Base-by-base conservation (phyloP, 2,888 invertebrate genomes). In the Boloria selene region DNA sequence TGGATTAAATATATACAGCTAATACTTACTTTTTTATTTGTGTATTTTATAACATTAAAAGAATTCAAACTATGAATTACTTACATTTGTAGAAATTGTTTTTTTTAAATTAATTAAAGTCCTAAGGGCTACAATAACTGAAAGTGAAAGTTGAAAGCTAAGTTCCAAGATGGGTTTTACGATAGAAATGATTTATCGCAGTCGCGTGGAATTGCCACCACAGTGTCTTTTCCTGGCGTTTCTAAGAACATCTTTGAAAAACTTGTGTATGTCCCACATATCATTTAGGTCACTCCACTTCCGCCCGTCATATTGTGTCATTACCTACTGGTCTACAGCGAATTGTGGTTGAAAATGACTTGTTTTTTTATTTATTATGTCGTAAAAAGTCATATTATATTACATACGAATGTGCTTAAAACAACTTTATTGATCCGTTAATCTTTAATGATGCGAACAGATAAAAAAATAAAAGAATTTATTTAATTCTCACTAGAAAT, bases 221-320 rank as follows among this genome's bases (percentile, higher is more conserved):
- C 45, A 17, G 45, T n/a, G 54, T 42, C 58, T 58, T 65, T 62
- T 67, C 55, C 60, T 65, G 60, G 51, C 56, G 7, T 64, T 69
- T 69, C 69, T 64, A 18, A 58, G 67, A 69, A 69, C 50, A 64
- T 52, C 58, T 60, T 66, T 61, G 68, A 65, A 69, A 64, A 69
- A 65, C 60, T 60, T 53, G 61, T 50, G 56, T 55, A 49, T 60
- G 70, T 67, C 62, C 67, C 60, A 70, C 61, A 62, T 67, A 53
- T 52, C 18, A 68, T 70, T 70, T 62, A 61, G 70, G 68, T 63
- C 70, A 52, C 50, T 16, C 13, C 52, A 56, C 66, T 69, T 69
- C 69, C 69, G 69, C 67, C 49, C 54, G 69, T 64, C 62, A 65
- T 64, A 38, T 56, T 14, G n/a, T 38, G 49, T 31, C 59, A 59